Percentiles rank a stretch among this genome's conserved stretches.
Evolutionary conservation across 2,888 invertebrate genomes (phyloP).

Genomic region (Agrypnus murinus): DNA sequence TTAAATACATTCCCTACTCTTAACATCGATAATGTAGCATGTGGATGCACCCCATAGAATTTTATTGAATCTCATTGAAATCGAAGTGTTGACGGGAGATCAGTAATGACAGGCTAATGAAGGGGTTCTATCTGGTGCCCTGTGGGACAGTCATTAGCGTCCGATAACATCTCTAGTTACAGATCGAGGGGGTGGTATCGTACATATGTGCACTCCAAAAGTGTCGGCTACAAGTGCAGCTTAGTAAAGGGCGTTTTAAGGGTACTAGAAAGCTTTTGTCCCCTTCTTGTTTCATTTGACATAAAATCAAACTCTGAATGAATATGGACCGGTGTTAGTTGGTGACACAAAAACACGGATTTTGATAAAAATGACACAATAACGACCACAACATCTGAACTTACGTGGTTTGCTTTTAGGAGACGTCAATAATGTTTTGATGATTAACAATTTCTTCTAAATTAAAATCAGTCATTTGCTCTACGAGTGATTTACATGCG

Average conservation of each 20-base stretch:
- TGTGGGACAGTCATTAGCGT: constrained; percentile 69
- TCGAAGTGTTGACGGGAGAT: constrained; percentile 67
- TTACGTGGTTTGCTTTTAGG: too few species aligned
- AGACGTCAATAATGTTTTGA: too few species aligned
- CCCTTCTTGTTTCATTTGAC: constrained; percentile 19
- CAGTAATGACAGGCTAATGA: constrained; percentile 69
- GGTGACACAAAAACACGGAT: too few species aligned
- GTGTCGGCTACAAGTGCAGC: constrained; percentile 69
- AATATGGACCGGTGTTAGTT: too few species aligned
- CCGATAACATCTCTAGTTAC: constrained; percentile 70
- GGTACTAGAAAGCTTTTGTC: constrained; percentile 11
- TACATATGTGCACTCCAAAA: constrained; percentile 66
- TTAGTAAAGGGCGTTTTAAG: constrained; percentile 45
- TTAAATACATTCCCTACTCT: constrained; percentile 4
- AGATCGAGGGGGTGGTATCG: constrained; percentile 63
- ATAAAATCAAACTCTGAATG: constrained; percentile 22
- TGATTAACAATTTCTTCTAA: too few species aligned
- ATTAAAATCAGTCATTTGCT: too few species aligned
- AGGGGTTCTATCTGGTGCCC: constrained; percentile 64
- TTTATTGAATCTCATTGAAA: constrained; percentile 68
- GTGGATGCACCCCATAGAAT: constrained; percentile 51
- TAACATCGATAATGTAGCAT: constrained; percentile 39
- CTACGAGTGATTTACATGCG: constrained; percentile 21
- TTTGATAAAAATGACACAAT: too few species aligned
- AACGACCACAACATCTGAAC: too few species aligned